phyloP scores from a whole-genome alignment of 2,888 invertebrate genomes.

The Halictus quadricinctus region DNA sequence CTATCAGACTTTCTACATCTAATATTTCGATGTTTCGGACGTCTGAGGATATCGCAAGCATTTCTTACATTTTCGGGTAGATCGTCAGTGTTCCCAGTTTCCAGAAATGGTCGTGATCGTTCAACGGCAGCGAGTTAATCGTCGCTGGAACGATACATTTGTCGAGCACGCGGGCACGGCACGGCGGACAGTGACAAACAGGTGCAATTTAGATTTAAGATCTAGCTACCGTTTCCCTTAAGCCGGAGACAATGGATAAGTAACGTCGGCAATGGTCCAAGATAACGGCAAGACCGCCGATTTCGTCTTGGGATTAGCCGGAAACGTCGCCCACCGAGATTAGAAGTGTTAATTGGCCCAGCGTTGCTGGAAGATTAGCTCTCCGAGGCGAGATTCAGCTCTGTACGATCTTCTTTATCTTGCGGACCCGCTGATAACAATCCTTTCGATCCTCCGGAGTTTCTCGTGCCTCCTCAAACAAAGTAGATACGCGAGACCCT shows the following conservation, averaged over 20 bases:
- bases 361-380: conserved; percentile 35
- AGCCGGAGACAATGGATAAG: conserved; percentile 78
- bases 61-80: not conserved
- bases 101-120: conserved; percentile 19
- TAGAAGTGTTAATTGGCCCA: conserved; percentile 68
- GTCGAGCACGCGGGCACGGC: conserved; percentile 44
- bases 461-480: not conserved
- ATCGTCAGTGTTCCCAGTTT: not conserved
- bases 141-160: conserved; percentile 60
- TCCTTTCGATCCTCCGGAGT: conserved; percentile 3
- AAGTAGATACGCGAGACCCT: not conserved
- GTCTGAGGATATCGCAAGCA: not conserved
- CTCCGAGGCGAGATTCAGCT: not conserved
- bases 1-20: not conserved
- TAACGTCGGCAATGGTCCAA: conserved; percentile 74
- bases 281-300: conserved; percentile 73
- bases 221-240: conserved; percentile 71
- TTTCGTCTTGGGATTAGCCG: conserved; percentile 66
- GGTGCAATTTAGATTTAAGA: conserved; percentile 81
- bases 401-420: conserved; percentile 21
- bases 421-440: not conserved
- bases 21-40: not conserved
- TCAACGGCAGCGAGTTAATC: conserved; percentile 45
- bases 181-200: conserved; percentile 76
- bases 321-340: conserved; percentile 62